A percentile compares a stretch with the other conserved stretches of the same genome.
Evolutionary conservation across 2,888 invertebrate genomes (phyloP).

Genomic region (Drosophila colorata): DNA sequence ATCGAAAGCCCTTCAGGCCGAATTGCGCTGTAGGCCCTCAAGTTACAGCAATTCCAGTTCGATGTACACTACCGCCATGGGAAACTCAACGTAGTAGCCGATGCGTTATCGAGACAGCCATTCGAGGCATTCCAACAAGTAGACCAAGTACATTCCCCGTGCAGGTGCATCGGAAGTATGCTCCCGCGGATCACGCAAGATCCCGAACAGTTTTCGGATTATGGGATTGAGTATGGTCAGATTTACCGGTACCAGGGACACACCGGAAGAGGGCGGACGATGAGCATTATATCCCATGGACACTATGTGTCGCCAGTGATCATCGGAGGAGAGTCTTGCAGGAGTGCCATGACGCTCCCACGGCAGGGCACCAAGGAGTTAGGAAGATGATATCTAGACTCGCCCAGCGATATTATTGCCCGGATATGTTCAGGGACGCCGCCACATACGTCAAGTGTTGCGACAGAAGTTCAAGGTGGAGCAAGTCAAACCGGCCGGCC

Average conservation of each 20-base stretch:
- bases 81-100: neutral
- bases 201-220: neutral
- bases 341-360: neutral
- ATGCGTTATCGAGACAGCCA: neutral
- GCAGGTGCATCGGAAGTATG: neutral
- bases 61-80: no score
- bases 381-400: neutral
- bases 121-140: neutral
- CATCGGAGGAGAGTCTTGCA: neutral
- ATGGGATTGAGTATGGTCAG: neutral
- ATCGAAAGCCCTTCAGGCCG: no score
- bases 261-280: neutral
- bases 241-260: neutral
- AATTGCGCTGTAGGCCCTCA: no score
- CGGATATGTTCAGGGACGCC: neutral
- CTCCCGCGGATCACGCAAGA: neutral
- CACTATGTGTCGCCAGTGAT: no score
- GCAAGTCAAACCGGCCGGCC: no score
- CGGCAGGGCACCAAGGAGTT: neutral
- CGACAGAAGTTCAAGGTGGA: neutral
- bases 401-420: neutral
- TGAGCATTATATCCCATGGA: neutral
- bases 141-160: neutral
- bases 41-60: no score
- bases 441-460: neutral